These are phyloP conservation scores for Lamellibrachia columna DNA, from an alignment of 2,888 invertebrate genomes.

Conservation along the genomic window DNA sequence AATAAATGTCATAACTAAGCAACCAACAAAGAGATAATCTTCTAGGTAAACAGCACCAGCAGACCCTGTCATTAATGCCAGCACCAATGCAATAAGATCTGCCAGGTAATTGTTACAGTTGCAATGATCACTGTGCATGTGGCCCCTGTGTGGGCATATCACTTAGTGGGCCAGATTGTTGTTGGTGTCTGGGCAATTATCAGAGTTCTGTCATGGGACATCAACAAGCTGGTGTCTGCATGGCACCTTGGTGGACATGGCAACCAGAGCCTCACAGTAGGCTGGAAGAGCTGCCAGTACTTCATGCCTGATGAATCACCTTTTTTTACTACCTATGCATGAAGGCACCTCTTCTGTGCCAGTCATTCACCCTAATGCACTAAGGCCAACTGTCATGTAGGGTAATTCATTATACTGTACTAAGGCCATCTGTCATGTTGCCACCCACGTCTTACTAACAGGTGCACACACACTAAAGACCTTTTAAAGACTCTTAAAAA, in stretches of 20 bases:
- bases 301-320: background rate
- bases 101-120: background rate
- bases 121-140: background rate
- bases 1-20: background rate
- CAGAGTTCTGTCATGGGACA: background rate
- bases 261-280: background rate
- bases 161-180: background rate
- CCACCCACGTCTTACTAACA: too few species aligned
- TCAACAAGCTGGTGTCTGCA: background rate
- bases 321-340: background rate
- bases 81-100: background rate
- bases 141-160: background rate
- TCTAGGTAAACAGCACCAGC: background rate
- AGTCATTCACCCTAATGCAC: too few species aligned
- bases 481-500: too few species aligned
- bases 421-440: background rate
- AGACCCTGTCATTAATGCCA: background rate
- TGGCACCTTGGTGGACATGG: background rate
- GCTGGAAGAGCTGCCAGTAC: background rate
- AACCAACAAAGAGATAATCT: background rate
- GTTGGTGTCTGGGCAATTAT: background rate
- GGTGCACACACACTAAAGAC: too few species aligned
- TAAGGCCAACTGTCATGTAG: too few species aligned
- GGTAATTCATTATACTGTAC: background rate
- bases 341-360: background rate